These are phyloP conservation scores for Drosophila prolongata DNA, from an alignment of 2,888 invertebrate genomes.

Conservation along the genomic window DNA sequence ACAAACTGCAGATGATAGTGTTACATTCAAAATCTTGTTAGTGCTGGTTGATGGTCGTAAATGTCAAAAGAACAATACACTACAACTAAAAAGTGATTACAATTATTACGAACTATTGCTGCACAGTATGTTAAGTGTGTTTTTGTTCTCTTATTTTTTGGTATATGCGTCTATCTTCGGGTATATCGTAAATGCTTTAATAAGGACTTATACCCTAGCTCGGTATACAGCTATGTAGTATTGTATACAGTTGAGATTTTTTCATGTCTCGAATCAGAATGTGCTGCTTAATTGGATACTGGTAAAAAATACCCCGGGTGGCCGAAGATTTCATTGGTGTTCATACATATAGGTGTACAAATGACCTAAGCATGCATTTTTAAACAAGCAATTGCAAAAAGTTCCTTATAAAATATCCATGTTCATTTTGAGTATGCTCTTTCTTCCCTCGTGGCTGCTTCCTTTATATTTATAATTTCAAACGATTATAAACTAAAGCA, in stretches of 20 bases:
- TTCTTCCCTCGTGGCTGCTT: slow-evolving; percentile 5
- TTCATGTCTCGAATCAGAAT: slow-evolving; percentile 25
- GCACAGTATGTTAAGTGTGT: slow-evolving; percentile 23
- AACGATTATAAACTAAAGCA: slow-evolving; percentile 53
- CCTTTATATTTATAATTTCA: slow-evolving; percentile 42
- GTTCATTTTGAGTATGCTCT: slow-evolving; percentile 39
- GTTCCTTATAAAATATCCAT: slow-evolving; percentile 38
- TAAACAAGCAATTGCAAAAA: slow-evolving; percentile 22
- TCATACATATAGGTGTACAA: slow-evolving; percentile 22
- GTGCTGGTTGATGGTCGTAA: slow-evolving; percentile 12
- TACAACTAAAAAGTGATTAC: slow-evolving; percentile 55
- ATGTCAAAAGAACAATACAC: slow-evolving; percentile 39
- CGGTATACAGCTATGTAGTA: slow-evolving; percentile 17
- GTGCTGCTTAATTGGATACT: slow-evolving; percentile 17
- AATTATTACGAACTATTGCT: slow-evolving; percentile 51
- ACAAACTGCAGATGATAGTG: slow-evolving; percentile 10
- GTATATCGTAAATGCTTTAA: slow-evolving; percentile 59
- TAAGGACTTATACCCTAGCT: slow-evolving; percentile 33
- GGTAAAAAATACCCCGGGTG: slow-evolving; percentile 33
- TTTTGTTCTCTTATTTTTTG: slow-evolving; percentile 50
- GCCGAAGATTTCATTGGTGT: slow-evolving; percentile 26
- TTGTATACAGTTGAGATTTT: slow-evolving; percentile 35
- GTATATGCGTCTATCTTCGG: slow-evolving; percentile 52
- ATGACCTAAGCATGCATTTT: slow-evolving; percentile 12
- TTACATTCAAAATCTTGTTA: slow-evolving; percentile 17